phyloP scores from a whole-genome alignment of 1,140 invertebrate species.

The Temnothorax nylanderi region DNA sequence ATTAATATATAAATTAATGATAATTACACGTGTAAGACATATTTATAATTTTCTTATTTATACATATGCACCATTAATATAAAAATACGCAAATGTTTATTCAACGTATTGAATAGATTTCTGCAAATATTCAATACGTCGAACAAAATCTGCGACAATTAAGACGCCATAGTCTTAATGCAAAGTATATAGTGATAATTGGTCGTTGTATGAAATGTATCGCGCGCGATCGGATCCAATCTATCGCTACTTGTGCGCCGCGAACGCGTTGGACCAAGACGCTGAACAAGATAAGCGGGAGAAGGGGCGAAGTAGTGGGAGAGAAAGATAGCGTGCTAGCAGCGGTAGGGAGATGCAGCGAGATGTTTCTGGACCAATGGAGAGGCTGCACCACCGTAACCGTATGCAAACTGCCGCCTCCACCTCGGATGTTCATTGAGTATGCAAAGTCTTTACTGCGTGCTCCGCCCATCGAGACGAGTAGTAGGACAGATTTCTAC shows the following conservation, averaged over 20 bases:
- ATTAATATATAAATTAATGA: not conserved
- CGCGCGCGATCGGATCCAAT: slow-evolving; percentile 15
- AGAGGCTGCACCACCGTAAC: slow-evolving; percentile 78
- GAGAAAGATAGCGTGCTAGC: slow-evolving; percentile 63
- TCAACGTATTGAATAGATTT: too few relatives aligned
- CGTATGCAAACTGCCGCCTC: slow-evolving; percentile 85
- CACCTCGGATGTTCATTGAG: slow-evolving; percentile 81
- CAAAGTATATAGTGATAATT: not conserved
- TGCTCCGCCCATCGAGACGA: slow-evolving; percentile 81
- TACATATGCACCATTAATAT: too few relatives aligned
- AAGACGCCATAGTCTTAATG: not conserved
- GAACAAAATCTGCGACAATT: not conserved
- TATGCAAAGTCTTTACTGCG: slow-evolving; percentile 84
- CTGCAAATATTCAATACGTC: not conserved
- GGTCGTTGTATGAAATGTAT: not conserved
- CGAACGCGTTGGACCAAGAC: slow-evolving; percentile 66
- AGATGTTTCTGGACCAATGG: slow-evolving; percentile 84
- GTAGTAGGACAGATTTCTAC: slow-evolving; percentile 67
- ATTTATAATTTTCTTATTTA: not conserved
- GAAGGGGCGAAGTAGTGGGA: slow-evolving; percentile 63
- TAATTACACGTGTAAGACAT: not conserved
- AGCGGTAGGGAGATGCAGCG: slow-evolving; percentile 72
- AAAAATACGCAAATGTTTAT: too few relatives aligned
- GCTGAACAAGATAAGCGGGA: slow-evolving; percentile 58
- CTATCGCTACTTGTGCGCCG: slow-evolving; percentile 58